Evolutionary conservation across 2,797 vertebrate species (phyloP), one percentile per base, ranked within the genome.

Genomic region (Chiroxiphia lanceolata): DNA sequence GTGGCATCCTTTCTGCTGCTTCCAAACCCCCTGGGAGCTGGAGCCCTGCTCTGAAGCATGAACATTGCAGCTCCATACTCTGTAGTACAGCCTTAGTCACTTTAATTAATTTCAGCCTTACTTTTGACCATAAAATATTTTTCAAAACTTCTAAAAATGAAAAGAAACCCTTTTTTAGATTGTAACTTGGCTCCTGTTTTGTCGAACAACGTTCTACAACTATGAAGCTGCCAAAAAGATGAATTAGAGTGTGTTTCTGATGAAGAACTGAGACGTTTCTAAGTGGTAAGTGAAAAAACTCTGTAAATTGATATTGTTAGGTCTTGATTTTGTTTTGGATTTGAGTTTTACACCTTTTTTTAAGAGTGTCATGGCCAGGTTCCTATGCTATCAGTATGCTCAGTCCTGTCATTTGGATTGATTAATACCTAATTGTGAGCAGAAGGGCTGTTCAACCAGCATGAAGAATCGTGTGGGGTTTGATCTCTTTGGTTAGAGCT

Each of bases 81-180:
- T 17, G 2, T 45, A 80, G 42, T 54, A 42, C 48, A 80, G 57
- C 68, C 69, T 88, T 70, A 75, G 33, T 85, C 57, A 34, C 61
- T 83, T 68, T 74, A 94, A 90, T 84, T 80, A 69, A 77, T 75
- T 85, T 38, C 91, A 83, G 77, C 64, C 63, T 60, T 72, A 42
- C 17, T 74, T 91, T 61, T 94, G 61, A 60, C 91, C 48, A 15
- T 86, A 48, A 88, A 91, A 83, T 87, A 68, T 57, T 93, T 94
- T 83, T 83, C 50, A 92, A 69, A 88, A 81, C n/a, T 87, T 86
- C 76, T 83, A 69, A 89, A 94, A 95, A 83, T 61, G 25, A 94
- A 47, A 67, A 82, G 44, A 80, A 84, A 20, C 29, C 38, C 18
- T 54, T 69, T 78, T 87, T 92, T 85, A 92, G 83, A 48, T 68